Evolutionary conservation across 2,113 vertebrate genomes (phyloP).

Genomic region (Buteo buteo): DNA sequence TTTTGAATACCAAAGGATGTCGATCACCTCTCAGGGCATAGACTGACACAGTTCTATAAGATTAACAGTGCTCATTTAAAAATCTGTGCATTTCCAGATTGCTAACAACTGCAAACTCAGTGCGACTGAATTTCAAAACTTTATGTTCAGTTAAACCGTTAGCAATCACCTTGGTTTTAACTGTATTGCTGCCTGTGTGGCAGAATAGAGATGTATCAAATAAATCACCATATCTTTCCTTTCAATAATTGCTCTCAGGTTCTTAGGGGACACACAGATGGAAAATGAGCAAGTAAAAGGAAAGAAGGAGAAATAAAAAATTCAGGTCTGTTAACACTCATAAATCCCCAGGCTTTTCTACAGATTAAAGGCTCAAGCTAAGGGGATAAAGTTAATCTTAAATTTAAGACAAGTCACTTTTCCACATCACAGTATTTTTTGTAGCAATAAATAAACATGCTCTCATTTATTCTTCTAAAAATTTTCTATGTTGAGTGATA

Average conservation of each 20-base stretch:
- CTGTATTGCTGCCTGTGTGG: not conserved
- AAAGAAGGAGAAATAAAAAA: constrained; percentile 50
- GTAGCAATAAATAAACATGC: constrained; percentile 16
- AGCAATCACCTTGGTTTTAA: constrained; percentile 5
- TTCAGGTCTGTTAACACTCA: constrained; percentile 49
- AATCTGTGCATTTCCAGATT: not conserved
- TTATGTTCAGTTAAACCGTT: not conserved
- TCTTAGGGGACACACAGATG: constrained; percentile 25
- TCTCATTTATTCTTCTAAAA: not conserved
- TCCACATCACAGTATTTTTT: constrained; percentile 18
- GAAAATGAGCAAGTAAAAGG: constrained; percentile 45
- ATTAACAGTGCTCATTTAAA: not conserved
- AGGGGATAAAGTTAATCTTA: constrained; percentile 60
- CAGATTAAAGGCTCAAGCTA: constrained; percentile 61
- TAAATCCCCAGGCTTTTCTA: constrained; percentile 58
- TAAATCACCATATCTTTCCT: constrained; percentile 43
- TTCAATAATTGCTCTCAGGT: constrained; percentile 11
- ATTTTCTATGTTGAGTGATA: not conserved
- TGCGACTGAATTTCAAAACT: not conserved
- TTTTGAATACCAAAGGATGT: not conserved
- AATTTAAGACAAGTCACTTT: constrained; percentile 53
- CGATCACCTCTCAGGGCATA: not conserved
- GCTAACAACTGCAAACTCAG: not conserved
- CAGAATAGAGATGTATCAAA: constrained; percentile 25
- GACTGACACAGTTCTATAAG: not conserved